Evolutionary conservation across 2,888 invertebrate species (phyloP), one percentile per base, ranked within the genome.

Genomic region (Diachrysia chrysitis): DNA sequence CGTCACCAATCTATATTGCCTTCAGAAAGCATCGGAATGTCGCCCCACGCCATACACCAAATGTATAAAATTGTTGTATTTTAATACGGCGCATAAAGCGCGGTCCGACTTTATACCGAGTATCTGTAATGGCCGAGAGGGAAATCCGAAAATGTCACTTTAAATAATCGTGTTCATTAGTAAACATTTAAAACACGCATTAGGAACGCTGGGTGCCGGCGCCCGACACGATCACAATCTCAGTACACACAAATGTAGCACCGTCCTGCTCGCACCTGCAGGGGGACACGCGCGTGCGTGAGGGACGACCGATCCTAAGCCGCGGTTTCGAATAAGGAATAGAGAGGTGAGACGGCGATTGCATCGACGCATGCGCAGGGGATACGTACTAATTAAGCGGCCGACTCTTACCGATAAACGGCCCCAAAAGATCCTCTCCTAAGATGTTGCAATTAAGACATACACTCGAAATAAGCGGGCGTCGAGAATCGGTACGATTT

Each of bases 91-190:
- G 54, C 63, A 76, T 78, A 76, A 76, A 78, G 63, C 73, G 64
- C 56, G 75, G 67, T 32, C 58, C 65, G 46, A 54, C 73, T 69
- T 73, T 77, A 73, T 72, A 77, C 70, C 62, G 42, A 66, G 73
- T 75, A 82, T 74, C 61, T 65, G 74, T 82, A 82, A 82, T 82
- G 78, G 78, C 71, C 77, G 78, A 75, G 76, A 80, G 90, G 92
- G 90, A 93, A 94, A 94, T 93, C 91, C 89, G 87, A 91, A 94
- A 93, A 93, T 92, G 94, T 94, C 94, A 93, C 93, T 92, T 94
- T 92, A 93, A 94, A 93, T 95, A 94, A 95, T 94, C 92, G 92
- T 93, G 92, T 92, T 94, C 94, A 94, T 95, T 95, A 95, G 93
- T 94, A 93, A 93, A 93, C 94, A 94, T 95, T 94, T 93, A 92